Evolutionary conservation across 2,113 vertebrate genomes (phyloP), one percentile per base, ranked within the genome.

Genomic region (Pygoscelis antarcticus): DNA sequence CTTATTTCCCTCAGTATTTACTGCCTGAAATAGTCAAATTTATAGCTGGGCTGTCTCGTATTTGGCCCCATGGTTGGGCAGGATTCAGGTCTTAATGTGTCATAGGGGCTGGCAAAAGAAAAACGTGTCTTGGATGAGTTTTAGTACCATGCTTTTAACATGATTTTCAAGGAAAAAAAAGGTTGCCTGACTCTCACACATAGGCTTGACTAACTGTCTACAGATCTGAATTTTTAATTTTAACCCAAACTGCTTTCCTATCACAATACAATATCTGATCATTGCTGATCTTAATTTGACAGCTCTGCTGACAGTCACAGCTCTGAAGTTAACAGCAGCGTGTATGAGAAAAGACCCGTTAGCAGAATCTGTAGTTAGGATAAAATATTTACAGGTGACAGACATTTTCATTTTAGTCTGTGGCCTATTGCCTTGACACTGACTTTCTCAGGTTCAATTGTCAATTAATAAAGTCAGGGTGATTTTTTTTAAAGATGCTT

Each of bases 91-190:
- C 66, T 47, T 47, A 75, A 62, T 11, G 5, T 5, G 34, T n/a
- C 4, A 1, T 8, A 77, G 2, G 25, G 19, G 4, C 16, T 60
- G 17, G 8, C 16, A 64, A 74, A 55, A 7, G 8, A 74, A 68
- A 76, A 74, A 64, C 0, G 13, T 14, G 2, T 2, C 15, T 84
- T 46, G 5, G 6, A 42, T 82, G 65, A 79, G 10, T 9, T 84
- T 69, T 65, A 40, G 7, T 62, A 17, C 0, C 0, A 1, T 2
- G 1, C 3, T 82, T 86, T 87, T 52, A 25, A 54, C 15, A 23
- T 13, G 10, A 7, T 40, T 76, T 38, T 80, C 26, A 57, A 64
- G 29, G 11, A 12, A 36, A 72, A 71, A 58, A 75, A 61, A 6
- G 1, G 3, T 38, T 92, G 19, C 11, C 25, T 77, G 34, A 26